A percentile compares a stretch with the other conserved stretches of the same genome.
Evolutionary conservation across 2,888 invertebrate genomes (phyloP).

Genomic region (Clunio marinus): DNA sequence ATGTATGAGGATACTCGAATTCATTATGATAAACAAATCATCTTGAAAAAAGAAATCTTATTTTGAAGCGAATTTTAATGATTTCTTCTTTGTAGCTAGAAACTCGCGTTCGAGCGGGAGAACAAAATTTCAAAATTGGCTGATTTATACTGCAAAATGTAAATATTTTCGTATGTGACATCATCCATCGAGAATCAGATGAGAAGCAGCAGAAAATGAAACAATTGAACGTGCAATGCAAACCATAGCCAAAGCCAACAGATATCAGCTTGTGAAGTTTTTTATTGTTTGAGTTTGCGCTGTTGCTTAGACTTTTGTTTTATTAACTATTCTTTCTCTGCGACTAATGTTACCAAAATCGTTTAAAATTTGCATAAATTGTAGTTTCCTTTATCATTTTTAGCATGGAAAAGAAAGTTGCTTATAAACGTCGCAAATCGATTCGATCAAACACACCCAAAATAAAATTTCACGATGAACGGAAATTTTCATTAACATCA

Average conservation of each 20-base stretch:
- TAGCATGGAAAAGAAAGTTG: too few species aligned
- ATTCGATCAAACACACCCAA: constrained; percentile 16
- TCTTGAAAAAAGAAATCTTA: too few species aligned
- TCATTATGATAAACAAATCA: too few species aligned
- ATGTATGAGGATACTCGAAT: too few species aligned
- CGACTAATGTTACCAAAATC: neutral
- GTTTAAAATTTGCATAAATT: constrained; percentile 6
- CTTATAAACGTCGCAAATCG: too few species aligned
- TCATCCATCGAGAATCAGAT: constrained; percentile 6
- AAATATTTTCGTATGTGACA: constrained; percentile 17
- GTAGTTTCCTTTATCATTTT: constrained; percentile 10
- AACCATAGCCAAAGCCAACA: constrained; percentile 16
- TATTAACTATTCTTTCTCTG: constrained; percentile 2
- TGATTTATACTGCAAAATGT: too few species aligned
- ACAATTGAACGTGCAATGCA: constrained; percentile 12
- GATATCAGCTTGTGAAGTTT: neutral
- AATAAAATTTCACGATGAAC: neutral
- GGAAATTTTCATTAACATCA: constrained; percentile 19
- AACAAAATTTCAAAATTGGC: too few species aligned
- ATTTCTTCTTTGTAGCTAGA: too few species aligned
- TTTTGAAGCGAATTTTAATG: too few species aligned
- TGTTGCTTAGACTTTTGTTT: neutral
- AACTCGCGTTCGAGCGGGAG: too few species aligned
- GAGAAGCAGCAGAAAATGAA: constrained; percentile 1
- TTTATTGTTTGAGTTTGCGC: constrained; percentile 16